A percentile compares a stretch with the other conserved stretches of the same genome.
Conservation (phyloP, 2,888 invertebrate genomes). For the Phorcus lineatus region DNA sequence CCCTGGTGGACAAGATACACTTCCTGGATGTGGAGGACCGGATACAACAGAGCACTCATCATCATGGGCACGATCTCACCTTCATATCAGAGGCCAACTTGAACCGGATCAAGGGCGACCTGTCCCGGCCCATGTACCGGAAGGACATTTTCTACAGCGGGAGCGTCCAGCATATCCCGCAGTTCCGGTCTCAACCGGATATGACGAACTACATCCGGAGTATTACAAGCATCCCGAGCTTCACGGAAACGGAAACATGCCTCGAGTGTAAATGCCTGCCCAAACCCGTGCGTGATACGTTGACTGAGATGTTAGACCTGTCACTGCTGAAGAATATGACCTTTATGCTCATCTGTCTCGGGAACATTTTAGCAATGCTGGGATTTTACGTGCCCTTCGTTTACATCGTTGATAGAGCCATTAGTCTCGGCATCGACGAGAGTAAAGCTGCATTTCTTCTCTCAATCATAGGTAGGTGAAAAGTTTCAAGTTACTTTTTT, state of each 20-base stretch:
- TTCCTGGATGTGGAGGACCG: conserved; percentile 25
- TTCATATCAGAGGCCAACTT: conserved; percentile 41
- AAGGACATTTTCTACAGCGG: conserved; percentile 99
- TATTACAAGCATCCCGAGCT: background rate
- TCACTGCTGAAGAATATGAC: conserved; percentile 89
- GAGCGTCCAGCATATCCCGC: conserved; percentile 92
- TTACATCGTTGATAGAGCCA: conserved; percentile 79
- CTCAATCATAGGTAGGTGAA: conserved; percentile 82
- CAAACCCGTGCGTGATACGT: background rate
- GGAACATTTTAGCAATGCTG: conserved; percentile 70
- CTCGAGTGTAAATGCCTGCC: conserved; percentile 36
- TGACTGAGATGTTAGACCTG: conserved; percentile 83
- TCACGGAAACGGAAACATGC: conserved; percentile 28
- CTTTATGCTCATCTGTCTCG: conserved; percentile 78
- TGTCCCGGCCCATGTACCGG: conserved; percentile 85
- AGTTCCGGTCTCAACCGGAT: conserved; percentile 79
- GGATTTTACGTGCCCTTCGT: conserved; percentile 96
- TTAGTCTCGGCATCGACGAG: conserved; percentile 50
- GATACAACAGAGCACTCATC: conserved; percentile 13
- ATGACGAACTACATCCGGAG: conserved; percentile 85
- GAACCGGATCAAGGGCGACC: conserved; percentile 54
- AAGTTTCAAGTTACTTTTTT: no score
- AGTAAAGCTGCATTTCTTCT: conserved; percentile 82
- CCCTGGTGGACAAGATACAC: background rate
- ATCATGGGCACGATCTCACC: conserved; percentile 28